These are phyloP conservation scores for Trissoscelio sp. DNA, from an alignment of 2,888 invertebrate species.

Conservation along the genomic window DNA sequence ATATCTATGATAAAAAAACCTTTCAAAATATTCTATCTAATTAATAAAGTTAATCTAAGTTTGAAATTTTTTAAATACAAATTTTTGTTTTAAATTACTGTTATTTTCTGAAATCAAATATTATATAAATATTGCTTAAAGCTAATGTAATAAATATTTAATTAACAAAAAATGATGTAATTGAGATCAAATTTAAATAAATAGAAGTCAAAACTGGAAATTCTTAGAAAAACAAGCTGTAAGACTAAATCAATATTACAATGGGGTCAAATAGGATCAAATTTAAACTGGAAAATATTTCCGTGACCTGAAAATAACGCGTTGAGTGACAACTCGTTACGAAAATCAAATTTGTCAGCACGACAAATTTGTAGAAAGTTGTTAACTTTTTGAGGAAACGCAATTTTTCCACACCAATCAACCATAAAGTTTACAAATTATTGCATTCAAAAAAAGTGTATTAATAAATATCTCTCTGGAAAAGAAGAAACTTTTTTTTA, in stretches of 20 bases:
- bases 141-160: too few species aligned
- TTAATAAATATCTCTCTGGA: not conserved
- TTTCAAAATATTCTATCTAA: too few species aligned
- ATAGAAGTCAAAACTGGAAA: not conserved
- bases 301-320: not conserved
- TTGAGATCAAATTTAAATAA: not conserved
- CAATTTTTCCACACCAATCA: not conserved
- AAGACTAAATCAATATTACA: conserved; percentile 7
- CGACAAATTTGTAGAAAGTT: conserved; percentile 33
- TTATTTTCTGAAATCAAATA: too few species aligned
- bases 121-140: too few species aligned
- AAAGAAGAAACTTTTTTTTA: not conserved
- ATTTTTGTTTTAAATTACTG: too few species aligned
- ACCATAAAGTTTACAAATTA: not conserved
- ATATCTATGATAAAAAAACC: too few species aligned
- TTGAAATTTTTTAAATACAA: too few species aligned
- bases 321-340: conserved; percentile 4
- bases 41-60: too few species aligned
- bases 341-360: conserved; percentile 31
- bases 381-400: not conserved
- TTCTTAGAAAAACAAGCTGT: not conserved
- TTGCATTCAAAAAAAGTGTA: not conserved
- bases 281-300: conserved; percentile 14
- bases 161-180: too few species aligned
- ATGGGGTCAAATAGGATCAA: conserved; percentile 20